Base-by-base conservation (phyloP, 1,140 invertebrate genomes). In the Drosophila eugracilis region DNA sequence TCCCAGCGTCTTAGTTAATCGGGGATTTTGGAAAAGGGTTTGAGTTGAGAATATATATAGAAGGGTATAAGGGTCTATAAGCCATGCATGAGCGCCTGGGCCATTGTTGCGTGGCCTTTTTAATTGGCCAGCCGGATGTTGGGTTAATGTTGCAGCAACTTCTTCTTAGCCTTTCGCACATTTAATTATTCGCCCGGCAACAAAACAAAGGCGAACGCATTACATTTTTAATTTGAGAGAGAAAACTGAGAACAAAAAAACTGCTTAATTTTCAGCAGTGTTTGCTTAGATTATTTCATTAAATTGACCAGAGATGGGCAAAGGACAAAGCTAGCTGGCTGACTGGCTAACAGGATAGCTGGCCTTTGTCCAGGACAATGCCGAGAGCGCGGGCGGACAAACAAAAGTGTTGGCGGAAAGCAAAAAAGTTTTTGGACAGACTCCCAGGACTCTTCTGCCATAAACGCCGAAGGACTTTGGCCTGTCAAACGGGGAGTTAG, bases 241-340 rank as follows among this genome's bases (percentile, higher is more conserved):
- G 44, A 32, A 53, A 53, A 22, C 32, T 17, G 22, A 12, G 10
- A 17, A 14, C 39, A 54, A 67, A 72, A 69, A 77, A 73, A 85
- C 81, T 85, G 81, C 81, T 85, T 85, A 86, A 85, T 85, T 85
- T 85, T 88, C 59, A 67, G 48, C 69, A 81, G 83, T 85, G 81
- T 85, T 85, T 86, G 83, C 77, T 88, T 85, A 85, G 81, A 85
- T 85, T 86, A 85, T 85, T 85, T 85, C 83, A 81, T 88, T 85
- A 85, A 85, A 88, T 81, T 70, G 80, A 76, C 76, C 81, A 50
- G 62, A 66, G 59, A 15, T 26, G 57, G 55, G 19, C 42, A 32
- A 42, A 53, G 75, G 81, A 86, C 76, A 85, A 85, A 70, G 41
- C 22, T 9, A 21, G 41, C 41, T n/a, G n/a, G n/a, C n/a, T n/a